Evolutionary conservation across 2,797 vertebrate species (phyloP).

Genomic region (Cirrhinus molitorella): DNA sequence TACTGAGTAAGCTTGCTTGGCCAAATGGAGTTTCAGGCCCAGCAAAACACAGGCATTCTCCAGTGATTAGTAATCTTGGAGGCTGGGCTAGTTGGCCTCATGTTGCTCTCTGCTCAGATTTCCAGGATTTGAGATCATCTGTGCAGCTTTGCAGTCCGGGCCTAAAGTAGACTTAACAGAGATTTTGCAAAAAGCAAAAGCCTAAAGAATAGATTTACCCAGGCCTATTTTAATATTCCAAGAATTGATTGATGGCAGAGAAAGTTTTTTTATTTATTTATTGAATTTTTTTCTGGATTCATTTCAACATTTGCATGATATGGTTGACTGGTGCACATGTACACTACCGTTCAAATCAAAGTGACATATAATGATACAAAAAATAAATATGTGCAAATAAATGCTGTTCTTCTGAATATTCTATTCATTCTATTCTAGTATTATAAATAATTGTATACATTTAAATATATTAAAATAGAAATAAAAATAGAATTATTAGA

Average conservation of each 20-base stretch:
- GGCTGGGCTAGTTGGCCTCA: slow-evolving; percentile 65
- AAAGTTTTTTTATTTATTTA: not conserved
- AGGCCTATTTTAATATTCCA: slow-evolving; percentile 27
- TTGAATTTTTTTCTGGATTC: not conserved
- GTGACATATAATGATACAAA: not conserved
- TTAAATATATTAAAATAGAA: too few species aligned
- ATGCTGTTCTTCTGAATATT: not conserved
- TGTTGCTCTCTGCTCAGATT: slow-evolving; percentile 65
- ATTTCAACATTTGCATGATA: not conserved
- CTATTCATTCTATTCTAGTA: not conserved
- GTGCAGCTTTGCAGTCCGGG: slow-evolving; percentile 66
- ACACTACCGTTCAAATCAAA: not conserved
- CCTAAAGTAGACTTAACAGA: slow-evolving; percentile 55
- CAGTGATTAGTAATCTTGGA: slow-evolving; percentile 75
- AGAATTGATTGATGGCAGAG: slow-evolving; percentile 9
- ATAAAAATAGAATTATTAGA: too few species aligned
- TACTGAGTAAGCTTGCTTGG: slow-evolving; percentile 46
- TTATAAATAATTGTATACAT: too few species aligned
- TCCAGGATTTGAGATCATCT: slow-evolving; percentile 76
- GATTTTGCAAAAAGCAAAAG: slow-evolving; percentile 46
- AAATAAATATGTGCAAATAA: not conserved
- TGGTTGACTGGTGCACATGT: not conserved
- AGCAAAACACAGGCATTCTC: slow-evolving; percentile 72
- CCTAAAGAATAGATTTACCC: slow-evolving; percentile 38
- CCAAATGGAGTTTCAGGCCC: slow-evolving; percentile 55